Conservation (phyloP, 2,888 invertebrate genomes). For the Catocala nupta region DNA sequence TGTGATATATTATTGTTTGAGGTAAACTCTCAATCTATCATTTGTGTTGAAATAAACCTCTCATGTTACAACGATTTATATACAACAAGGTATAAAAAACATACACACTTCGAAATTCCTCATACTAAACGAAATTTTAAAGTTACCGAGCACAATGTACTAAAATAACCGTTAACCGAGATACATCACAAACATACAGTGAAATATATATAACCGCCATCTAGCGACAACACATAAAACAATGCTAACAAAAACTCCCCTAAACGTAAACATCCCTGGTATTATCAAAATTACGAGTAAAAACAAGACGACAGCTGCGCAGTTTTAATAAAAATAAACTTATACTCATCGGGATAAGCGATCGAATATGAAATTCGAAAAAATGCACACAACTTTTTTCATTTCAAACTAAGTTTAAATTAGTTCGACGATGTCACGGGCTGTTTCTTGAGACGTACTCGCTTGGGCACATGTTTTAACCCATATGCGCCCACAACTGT, state of each 20-base stretch:
- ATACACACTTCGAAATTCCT: no score
- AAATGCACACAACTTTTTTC: constrained; percentile 36
- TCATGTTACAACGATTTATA: no score
- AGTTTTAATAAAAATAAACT: constrained; percentile 43
- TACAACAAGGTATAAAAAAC: no score
- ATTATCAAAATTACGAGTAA: constrained; percentile 15
- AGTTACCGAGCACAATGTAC: not conserved
- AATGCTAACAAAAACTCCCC: constrained; percentile 6
- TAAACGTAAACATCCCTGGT: constrained; percentile 3
- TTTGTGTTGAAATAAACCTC: no score
- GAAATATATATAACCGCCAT: constrained; percentile 30
- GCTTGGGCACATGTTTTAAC: constrained; percentile 3
- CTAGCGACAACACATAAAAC: constrained; percentile 23
- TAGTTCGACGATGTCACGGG: constrained; percentile 20
- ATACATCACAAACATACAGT: not conserved
- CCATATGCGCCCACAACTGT: no score
- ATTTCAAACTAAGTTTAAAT: constrained; percentile 40
- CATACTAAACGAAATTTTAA: not conserved
- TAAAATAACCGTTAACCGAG: not conserved
- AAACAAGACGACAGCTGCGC: constrained; percentile 24
- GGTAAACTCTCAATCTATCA: no score
- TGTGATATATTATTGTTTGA: no score
- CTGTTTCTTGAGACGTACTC: constrained; percentile 11
- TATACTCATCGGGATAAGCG: constrained; percentile 18
- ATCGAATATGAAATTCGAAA: constrained; percentile 38